Evolutionary conservation across 2,888 invertebrate species (phyloP).

Genomic region (Lathronympha strigana): DNA sequence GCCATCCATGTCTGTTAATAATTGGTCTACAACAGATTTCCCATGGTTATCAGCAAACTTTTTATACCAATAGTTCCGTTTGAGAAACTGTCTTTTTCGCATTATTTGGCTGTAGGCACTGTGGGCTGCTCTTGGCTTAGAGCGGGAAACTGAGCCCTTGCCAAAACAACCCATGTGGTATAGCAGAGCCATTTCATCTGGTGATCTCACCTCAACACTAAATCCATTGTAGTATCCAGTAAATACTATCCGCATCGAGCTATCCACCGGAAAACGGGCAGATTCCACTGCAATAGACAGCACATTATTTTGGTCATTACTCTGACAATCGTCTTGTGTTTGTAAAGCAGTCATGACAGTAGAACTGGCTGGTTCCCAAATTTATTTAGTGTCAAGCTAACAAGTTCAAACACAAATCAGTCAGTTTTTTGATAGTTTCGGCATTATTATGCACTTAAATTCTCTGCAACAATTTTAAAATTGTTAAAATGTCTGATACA

Average conservation of each 20-base stretch:
- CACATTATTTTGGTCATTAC: conserved; percentile 72
- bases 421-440: conserved; percentile 48
- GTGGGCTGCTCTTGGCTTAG: conserved; percentile 74
- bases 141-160: conserved; percentile 87
- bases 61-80: conserved; percentile 83
- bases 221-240: conserved; percentile 87
- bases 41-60: conserved; percentile 60
- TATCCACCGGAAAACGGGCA: conserved; percentile 75
- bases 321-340: conserved; percentile 77
- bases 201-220: conserved; percentile 85
- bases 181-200: conserved; percentile 84
- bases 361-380: conserved; percentile 74
- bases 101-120: conserved; percentile 75
- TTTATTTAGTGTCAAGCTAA: conserved; percentile 64
- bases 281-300: conserved; percentile 70
- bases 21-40: conserved; percentile 54
- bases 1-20: conserved; percentile 65
- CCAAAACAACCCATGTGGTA: conserved; percentile 91
- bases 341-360: conserved; percentile 71
- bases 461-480: conserved; percentile 30
- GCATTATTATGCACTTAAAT: conserved; percentile 37
- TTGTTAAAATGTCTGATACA: conserved; percentile 6
- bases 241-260: conserved; percentile 75
- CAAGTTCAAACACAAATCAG: conserved; percentile 56
- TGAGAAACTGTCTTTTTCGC: conserved; percentile 85